phyloP scores from a whole-genome alignment of 2,888 invertebrate species.

The Pherbina coryleti region DNA sequence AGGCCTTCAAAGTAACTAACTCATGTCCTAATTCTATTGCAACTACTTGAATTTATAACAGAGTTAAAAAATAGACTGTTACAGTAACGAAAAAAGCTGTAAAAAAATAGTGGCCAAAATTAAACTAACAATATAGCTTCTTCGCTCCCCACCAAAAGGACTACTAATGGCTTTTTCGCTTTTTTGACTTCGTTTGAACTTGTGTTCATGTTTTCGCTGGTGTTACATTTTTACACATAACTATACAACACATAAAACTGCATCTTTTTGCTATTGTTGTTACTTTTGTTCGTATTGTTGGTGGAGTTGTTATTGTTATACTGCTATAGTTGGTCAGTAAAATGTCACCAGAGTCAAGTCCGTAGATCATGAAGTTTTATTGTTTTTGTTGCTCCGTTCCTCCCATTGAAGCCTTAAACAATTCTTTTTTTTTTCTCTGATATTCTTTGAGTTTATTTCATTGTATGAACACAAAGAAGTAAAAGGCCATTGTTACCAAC shows the following conservation, averaged over 20 bases:
- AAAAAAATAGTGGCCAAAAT: neutral
- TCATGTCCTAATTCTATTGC: no score
- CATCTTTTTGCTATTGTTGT: neutral
- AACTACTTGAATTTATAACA: no score
- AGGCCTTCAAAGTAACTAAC: no score
- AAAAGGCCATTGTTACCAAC: no score
- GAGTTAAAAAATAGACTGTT: no score
- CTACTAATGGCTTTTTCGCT: constrained; percentile 27
- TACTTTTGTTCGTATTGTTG: neutral
- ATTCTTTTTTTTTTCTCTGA: no score
- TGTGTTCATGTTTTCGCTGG: neutral
- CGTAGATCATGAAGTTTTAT: constrained; percentile 40
- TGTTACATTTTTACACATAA: neutral
- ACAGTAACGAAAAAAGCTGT: neutral
- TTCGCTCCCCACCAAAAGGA: constrained; percentile 9
- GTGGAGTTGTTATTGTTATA: neutral
- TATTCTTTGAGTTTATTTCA: no score
- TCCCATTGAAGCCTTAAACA: no score
- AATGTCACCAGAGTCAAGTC: constrained; percentile 33
- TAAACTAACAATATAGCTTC: constrained; percentile 13
- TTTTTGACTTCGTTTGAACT: neutral
- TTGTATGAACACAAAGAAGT: no score
- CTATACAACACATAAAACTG: neutral
- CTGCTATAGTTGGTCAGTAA: constrained; percentile 1
- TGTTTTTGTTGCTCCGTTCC: neutral